Evolutionary conservation across 2,888 invertebrate species (phyloP).

Genomic region (Heliconius ismenius): DNA sequence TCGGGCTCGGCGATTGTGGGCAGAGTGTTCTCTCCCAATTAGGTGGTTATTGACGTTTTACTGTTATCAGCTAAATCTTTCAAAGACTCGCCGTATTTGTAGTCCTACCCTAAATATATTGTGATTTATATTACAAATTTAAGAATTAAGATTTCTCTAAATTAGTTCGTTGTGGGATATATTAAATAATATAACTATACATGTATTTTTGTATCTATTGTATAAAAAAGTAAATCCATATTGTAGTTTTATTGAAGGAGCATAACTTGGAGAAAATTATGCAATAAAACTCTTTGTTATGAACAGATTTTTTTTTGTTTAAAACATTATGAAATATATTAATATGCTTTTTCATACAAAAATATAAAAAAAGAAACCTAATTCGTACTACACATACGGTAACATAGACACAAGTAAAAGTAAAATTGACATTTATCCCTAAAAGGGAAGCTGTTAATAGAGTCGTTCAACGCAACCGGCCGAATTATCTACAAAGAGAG

Average conservation of each 20-base stretch:
- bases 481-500: constrained; percentile 82
- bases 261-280: neutral
- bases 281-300: too few species aligned
- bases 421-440: constrained; percentile 78
- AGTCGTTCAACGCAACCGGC: constrained; percentile 81
- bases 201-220: neutral
- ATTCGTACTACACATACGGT: constrained; percentile 62
- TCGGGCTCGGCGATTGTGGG: constrained; percentile 66
- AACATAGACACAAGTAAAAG: constrained; percentile 61
- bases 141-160: neutral
- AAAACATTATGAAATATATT: too few species aligned
- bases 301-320: too few species aligned
- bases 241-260: neutral
- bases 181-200: neutral
- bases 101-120: constrained; percentile 49
- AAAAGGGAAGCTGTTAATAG: constrained; percentile 83
- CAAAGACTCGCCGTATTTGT: constrained; percentile 67
- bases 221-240: neutral
- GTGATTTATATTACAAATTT: constrained; percentile 13
- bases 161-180: neutral
- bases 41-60: constrained; percentile 82
- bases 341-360: too few species aligned
- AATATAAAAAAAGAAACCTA: neutral
- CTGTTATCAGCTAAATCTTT: constrained; percentile 77
- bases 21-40: constrained; percentile 79